These are phyloP conservation scores for Poecile montanus DNA, from an alignment of 2,797 vertebrate species.

Conservation along the genomic window DNA sequence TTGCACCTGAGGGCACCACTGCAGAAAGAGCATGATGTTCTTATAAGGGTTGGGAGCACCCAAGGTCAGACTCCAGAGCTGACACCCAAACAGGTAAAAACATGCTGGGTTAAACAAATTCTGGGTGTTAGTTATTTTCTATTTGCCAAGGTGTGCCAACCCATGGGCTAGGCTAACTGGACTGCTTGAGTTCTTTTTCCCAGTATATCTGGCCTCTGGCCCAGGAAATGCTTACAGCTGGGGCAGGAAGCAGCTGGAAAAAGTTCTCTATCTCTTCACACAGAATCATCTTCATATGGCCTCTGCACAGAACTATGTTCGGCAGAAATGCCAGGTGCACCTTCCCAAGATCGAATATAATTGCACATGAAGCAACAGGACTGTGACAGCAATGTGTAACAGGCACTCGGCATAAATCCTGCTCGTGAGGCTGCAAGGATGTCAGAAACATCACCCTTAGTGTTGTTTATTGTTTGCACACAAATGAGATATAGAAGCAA, in stretches of 20 bases:
- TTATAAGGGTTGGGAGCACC: background rate
- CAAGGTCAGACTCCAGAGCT: background rate
- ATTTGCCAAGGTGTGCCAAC: background rate
- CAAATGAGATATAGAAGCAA: background rate
- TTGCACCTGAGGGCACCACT: accelerated
- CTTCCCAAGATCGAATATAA: background rate
- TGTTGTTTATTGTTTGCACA: background rate
- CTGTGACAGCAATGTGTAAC: background rate
- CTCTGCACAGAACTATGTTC: background rate
- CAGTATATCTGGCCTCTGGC: background rate
- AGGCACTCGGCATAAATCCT: background rate
- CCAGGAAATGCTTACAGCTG: background rate
- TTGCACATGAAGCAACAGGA: background rate
- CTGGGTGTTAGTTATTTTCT: background rate
- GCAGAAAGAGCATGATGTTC: background rate
- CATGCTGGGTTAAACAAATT: background rate
- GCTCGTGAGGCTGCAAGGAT: background rate
- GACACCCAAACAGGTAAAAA: background rate
- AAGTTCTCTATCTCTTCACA: background rate
- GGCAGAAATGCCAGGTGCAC: background rate
- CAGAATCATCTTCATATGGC: background rate
- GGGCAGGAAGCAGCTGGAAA: background rate
- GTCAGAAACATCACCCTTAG: background rate
- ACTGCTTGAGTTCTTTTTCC: background rate
- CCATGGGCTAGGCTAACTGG: background rate